phyloP scores from a whole-genome alignment of 2,113 vertebrate genomes.

The Nerophis ophidion region DNA sequence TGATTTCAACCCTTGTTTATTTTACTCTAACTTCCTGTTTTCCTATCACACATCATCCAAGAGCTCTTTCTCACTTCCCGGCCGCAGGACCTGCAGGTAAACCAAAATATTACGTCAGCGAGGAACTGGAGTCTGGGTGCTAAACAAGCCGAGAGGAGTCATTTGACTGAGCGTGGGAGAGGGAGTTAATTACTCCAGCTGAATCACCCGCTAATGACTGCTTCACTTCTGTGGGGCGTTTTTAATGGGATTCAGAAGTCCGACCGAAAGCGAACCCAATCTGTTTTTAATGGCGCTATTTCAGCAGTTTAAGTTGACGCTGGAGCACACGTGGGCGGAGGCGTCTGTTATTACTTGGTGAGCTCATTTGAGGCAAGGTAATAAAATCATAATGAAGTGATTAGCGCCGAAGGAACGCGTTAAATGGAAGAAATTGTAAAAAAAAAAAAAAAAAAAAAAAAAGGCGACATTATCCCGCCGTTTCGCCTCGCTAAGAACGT shows the following conservation, averaged over 20 bases:
- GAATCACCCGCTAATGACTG: slow-evolving; percentile 58
- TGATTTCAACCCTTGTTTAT: slow-evolving; percentile 46
- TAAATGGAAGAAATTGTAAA: background rate
- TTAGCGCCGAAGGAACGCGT: slow-evolving; percentile 28
- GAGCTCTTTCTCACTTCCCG: slow-evolving; percentile 59
- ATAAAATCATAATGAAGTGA: slow-evolving; percentile 41
- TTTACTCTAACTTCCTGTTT: slow-evolving; percentile 63
- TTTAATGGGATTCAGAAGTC: slow-evolving; percentile 59
- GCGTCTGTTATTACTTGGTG: slow-evolving; percentile 37
- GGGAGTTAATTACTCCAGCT: slow-evolving; percentile 60
- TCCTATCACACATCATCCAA: slow-evolving; percentile 57
- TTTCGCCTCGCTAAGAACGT: slow-evolving; percentile 29
- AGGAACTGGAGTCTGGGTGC: slow-evolving; percentile 40
- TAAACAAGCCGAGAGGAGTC: slow-evolving; percentile 33
- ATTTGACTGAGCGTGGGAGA: slow-evolving; percentile 34
- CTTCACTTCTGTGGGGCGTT: slow-evolving; percentile 53
- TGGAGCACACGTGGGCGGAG: slow-evolving; percentile 31
- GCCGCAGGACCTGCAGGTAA: slow-evolving; percentile 58
- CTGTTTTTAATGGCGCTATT: slow-evolving; percentile 55
- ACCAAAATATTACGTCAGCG: slow-evolving; percentile 64
- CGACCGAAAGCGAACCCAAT: slow-evolving; percentile 45
- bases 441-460: slow-evolving; percentile 12
- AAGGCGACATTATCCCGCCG: slow-evolving; percentile 24
- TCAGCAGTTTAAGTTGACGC: slow-evolving; percentile 32
- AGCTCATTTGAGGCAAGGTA: slow-evolving; percentile 50